These are phyloP conservation scores for Salvator merianae DNA, from an alignment of 2,113 vertebrate genomes.

Conservation along the genomic window DNA sequence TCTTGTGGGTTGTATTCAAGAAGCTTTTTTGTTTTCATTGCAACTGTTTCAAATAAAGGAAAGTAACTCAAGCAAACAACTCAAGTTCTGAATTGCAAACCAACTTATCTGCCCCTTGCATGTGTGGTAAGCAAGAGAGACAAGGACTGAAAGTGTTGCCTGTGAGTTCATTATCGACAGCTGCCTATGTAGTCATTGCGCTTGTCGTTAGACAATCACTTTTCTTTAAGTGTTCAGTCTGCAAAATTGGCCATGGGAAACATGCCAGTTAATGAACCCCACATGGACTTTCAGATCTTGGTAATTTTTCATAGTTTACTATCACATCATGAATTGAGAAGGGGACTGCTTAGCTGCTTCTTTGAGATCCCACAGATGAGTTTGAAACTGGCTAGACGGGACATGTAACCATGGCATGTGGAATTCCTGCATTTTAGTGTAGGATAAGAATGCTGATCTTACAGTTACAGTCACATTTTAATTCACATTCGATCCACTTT, in stretches of 20 bases:
- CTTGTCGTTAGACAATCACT: not conserved
- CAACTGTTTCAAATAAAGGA: not conserved
- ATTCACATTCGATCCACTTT: no score
- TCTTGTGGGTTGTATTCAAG: not conserved
- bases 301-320: not conserved
- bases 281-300: not conserved
- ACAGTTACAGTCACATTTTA: no score
- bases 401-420: not conserved
- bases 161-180: not conserved
- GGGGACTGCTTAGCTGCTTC: not conserved
- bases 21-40: not conserved
- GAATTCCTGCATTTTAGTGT: not conserved
- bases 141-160: no score
- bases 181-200: not conserved
- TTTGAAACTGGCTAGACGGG: not conserved
- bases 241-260: no score
- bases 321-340: not conserved
- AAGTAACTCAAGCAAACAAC: not conserved
- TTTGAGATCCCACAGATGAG: not conserved
- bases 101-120: not conserved
- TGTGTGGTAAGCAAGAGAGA: not conserved
- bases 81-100: no score
- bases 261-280: not conserved
- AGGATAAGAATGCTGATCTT: no score
- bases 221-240: no score